Base-by-base conservation (phyloP, 2,888 invertebrate genomes). In the Eremobia ochroleuca region DNA sequence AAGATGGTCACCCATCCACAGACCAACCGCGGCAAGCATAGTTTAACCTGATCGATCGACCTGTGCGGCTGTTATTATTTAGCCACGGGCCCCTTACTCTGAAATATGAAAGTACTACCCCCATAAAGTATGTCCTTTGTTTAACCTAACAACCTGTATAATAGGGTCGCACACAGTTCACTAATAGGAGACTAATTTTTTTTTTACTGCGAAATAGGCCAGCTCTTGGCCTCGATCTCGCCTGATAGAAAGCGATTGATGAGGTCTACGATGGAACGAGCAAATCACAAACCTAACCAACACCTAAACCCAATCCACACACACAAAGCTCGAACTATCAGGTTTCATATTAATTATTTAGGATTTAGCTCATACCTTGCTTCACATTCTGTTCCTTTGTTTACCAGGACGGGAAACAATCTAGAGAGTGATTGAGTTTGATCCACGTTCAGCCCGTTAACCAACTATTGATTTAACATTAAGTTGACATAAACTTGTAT, bases 351-450 rank as follows among this genome's bases (percentile, higher is more conserved):
- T 69, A 78, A 80, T 80, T 69, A 87, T 74, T 82, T 58, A 75
- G 75, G 71, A 77, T 82, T 76, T 77, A 52, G 49, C 40, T 59
- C 52, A 37, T 37, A 72, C 73, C 64, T 77, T 61, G 70, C 3
- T 52, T 59, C 52, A 40, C 59, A 70, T 31, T 31, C 21, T 21
- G 66, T 67, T 59, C 65, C 77, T 70, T 83, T 75, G 81, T 81
- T 83, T 81, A 74, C 67, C 37, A 70, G 81, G 66, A 77, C 64
- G 69, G 73, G 79, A 73, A 81, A 79, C 84, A 88, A 89, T 83
- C 81, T 88, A 71, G 75, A 43, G 52, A n/a, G 43, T 83, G 83
- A 86, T 88, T 88, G 86, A 87, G 79, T 85, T 86, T 73, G 69
- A 83, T 77, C 85, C 74, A 25, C 66, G 49, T 76, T 71, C n/a